Evolutionary conservation across 2,888 invertebrate species (phyloP).

Genomic region (Cyrtodaria siliqua): DNA sequence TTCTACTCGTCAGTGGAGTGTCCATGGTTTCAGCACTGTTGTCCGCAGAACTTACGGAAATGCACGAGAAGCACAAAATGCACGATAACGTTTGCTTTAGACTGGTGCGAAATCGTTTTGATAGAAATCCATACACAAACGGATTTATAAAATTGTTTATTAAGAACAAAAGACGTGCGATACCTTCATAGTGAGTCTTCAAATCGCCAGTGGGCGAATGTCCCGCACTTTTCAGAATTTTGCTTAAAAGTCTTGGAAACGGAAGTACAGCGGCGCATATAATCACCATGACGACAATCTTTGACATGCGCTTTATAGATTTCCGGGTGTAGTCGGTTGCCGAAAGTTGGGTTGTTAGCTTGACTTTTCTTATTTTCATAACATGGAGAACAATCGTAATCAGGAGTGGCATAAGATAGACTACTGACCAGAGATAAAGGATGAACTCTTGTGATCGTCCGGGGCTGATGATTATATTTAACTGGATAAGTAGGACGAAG

Average conservation of each 20-base stretch:
- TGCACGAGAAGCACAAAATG: not conserved
- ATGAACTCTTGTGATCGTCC: constrained; percentile 36
- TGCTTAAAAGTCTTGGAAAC: constrained; percentile 41
- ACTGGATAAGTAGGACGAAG: constrained; percentile 14
- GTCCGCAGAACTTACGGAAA: constrained; percentile 7
- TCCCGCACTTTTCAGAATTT: constrained; percentile 20
- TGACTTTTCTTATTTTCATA: constrained; percentile 37
- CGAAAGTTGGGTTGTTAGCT: constrained; percentile 24
- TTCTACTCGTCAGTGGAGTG: constrained; percentile 41
- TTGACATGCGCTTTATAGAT: constrained; percentile 54
- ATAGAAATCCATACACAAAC: constrained; percentile 49
- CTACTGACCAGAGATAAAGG: constrained; percentile 32
- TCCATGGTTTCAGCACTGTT: constrained; percentile 36
- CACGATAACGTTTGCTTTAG: constrained; percentile 35
- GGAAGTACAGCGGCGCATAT: constrained; percentile 54
- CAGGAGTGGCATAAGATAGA: constrained; percentile 49
- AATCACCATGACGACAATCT: constrained; percentile 51
- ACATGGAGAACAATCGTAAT: constrained; percentile 44
- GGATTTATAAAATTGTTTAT: constrained; percentile 55
- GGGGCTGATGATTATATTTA: constrained; percentile 11
- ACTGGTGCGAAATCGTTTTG: constrained; percentile 49
- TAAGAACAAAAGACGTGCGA: constrained; percentile 42
- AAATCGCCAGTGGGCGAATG: constrained; percentile 20
- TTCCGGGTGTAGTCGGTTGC: constrained; percentile 42
- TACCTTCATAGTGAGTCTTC: constrained; percentile 31